phyloP scores from a whole-genome alignment of 1,140 invertebrate genomes.

The Mizuhopecten yessoensis region DNA sequence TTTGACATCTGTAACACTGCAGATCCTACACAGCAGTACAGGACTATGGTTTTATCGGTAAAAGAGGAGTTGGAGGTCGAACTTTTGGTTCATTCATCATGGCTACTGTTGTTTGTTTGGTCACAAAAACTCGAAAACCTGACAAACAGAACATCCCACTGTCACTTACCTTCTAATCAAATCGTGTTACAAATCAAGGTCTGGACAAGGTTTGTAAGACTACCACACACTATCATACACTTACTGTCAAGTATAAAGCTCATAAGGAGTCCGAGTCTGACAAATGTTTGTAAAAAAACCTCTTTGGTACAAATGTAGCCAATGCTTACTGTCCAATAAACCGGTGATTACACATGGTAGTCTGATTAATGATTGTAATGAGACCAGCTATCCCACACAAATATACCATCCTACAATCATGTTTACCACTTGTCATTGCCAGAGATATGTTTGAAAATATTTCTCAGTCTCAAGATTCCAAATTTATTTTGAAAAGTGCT shows the following conservation, averaged over 20 bases:
- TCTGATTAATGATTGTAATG: background rate
- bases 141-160: background rate
- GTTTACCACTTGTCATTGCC: too few species aligned
- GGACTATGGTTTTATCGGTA: background rate
- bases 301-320: background rate
- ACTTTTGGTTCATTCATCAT: background rate
- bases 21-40: background rate
- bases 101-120: background rate
- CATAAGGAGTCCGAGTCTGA: background rate
- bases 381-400: too few species aligned
- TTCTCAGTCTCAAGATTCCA: too few species aligned
- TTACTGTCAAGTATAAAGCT: background rate
- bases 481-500: too few species aligned
- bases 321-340: slow-evolving; percentile 5
- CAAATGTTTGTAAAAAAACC: slow-evolving; percentile 14
- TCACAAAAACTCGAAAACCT: background rate
- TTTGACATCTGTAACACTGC: background rate
- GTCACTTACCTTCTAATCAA: slow-evolving; percentile 26
- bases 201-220: background rate
- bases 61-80: background rate
- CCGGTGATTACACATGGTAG: background rate
- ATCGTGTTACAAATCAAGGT: slow-evolving; percentile 35
- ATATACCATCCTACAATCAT: too few species aligned
- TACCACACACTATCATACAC: background rate
- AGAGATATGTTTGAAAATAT: too few species aligned